Evolutionary conservation across 2,888 invertebrate genomes (phyloP).

Genomic region (Acronicta aceris): DNA sequence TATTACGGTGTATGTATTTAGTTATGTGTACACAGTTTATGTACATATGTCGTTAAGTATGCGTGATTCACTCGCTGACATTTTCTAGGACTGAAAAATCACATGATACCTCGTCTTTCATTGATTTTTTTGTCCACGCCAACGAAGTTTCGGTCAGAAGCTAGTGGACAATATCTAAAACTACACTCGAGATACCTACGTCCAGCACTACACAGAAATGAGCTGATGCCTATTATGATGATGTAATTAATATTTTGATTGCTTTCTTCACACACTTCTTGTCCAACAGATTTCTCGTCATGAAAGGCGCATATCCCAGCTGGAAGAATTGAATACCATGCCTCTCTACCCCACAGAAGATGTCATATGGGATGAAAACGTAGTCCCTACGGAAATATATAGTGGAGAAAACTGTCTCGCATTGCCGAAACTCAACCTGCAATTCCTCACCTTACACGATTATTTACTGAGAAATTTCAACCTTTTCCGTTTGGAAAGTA

Average conservation of each 20-base stretch:
- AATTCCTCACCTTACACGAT: slow-evolving; percentile 99
- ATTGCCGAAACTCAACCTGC: slow-evolving; percentile 98
- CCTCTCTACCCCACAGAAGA: slow-evolving; percentile 99
- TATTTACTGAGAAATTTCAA: slow-evolving; percentile 99
- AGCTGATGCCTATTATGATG: too few relatives aligned
- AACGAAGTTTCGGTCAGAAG: too few relatives aligned
- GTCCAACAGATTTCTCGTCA: slow-evolving; percentile 92
- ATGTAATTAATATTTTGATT: neutral
- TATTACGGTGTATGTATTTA: too few relatives aligned
- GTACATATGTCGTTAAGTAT: too few relatives aligned
- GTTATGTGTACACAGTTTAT: too few relatives aligned
- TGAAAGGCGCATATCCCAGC: slow-evolving; percentile 96
- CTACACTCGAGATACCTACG: too few relatives aligned
- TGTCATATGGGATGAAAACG: slow-evolving; percentile 99
- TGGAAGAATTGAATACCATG: slow-evolving; percentile 98
- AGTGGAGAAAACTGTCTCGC: slow-evolving; percentile 98
- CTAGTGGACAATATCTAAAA: too few relatives aligned
- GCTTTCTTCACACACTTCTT: neutral
- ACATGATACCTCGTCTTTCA: too few relatives aligned
- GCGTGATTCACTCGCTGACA: too few relatives aligned
- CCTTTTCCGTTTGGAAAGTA: slow-evolving; percentile 98
- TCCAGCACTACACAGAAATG: too few relatives aligned
- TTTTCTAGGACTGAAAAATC: too few relatives aligned
- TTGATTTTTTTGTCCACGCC: too few relatives aligned
- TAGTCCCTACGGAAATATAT: slow-evolving; percentile 99